Conservation (phyloP, 2,888 invertebrate species). For the Phalangium opilio region DNA sequence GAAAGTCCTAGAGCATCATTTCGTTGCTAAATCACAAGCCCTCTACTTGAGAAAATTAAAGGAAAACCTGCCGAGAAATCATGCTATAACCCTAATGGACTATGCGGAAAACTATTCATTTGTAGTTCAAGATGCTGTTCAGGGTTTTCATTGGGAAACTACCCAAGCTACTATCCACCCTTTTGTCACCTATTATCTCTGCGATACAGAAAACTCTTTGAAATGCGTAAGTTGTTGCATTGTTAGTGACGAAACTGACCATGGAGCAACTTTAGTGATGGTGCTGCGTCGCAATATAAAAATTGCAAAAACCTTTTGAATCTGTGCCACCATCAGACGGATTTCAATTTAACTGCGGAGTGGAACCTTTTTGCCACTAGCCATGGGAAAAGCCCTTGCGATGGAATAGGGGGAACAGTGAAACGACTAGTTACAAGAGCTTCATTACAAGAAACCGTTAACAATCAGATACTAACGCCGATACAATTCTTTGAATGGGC, state of each 20-base stretch:
- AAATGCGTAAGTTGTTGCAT: constrained; percentile 15
- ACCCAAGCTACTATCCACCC: constrained; percentile 17
- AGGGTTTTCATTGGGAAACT: constrained; percentile 18
- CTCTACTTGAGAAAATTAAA: background rate
- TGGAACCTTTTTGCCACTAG: constrained; percentile 22
- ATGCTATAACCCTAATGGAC: constrained; percentile 16
- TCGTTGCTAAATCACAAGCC: background rate
- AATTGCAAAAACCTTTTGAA: constrained; percentile 21
- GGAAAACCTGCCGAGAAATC: background rate
- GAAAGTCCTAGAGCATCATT: background rate
- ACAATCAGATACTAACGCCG: too few species aligned
- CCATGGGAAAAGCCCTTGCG: constrained; percentile 22
- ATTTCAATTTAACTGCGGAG: constrained; percentile 19
- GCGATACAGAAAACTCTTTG: background rate
- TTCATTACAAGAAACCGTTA: too few species aligned
- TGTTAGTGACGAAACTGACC: constrained; percentile 6
- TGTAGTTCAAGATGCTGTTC: constrained; percentile 20
- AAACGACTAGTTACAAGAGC: too few species aligned
- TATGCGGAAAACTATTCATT: constrained; percentile 21
- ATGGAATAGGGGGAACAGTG: too few species aligned
- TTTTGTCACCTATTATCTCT: constrained; percentile 5
- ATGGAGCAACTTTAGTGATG: constrained; percentile 20
- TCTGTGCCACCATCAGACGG: constrained; percentile 17
- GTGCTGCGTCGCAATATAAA: constrained; percentile 21
- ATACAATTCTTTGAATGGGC: too few species aligned